phyloP scores from a whole-genome alignment of 1,140 invertebrate species.

The Brachionus calyciflorus region DNA sequence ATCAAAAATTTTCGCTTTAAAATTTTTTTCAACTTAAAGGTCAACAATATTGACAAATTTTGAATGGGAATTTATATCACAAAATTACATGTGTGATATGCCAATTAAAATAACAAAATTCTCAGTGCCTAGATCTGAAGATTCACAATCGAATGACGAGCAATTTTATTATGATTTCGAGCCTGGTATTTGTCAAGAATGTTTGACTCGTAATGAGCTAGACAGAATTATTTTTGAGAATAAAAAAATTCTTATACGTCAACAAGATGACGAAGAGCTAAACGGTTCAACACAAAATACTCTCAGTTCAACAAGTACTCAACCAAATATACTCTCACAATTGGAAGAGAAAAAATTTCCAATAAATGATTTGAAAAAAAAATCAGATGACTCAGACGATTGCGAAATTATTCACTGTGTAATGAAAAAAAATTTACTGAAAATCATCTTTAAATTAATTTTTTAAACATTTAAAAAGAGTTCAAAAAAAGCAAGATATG shows the following conservation, averaged over 20 bases:
- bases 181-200: neutral
- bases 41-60: neutral
- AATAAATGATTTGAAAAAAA: neutral
- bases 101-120: neutral
- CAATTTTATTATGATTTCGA: neutral
- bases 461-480: neutral
- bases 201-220: neutral
- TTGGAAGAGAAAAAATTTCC: neutral
- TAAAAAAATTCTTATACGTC: conserved; percentile 30
- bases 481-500: neutral
- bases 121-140: neutral
- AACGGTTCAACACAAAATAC: neutral
- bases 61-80: conserved; percentile 19
- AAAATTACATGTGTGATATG: conserved; percentile 5
- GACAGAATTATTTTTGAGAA: conserved; percentile 31
- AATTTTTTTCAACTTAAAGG: neutral
- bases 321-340: neutral
- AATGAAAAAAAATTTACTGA: neutral
- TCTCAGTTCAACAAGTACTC: too few species aligned
- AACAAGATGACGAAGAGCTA: neutral
- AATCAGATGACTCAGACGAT: neutral
- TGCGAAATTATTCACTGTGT: conserved; percentile 4
- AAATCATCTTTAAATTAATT: neutral
- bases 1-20: neutral
- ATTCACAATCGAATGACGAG: neutral